These are phyloP conservation scores for Engystomops pustulosus DNA, from an alignment of 2,113 vertebrate genomes.

Conservation along the genomic window DNA sequence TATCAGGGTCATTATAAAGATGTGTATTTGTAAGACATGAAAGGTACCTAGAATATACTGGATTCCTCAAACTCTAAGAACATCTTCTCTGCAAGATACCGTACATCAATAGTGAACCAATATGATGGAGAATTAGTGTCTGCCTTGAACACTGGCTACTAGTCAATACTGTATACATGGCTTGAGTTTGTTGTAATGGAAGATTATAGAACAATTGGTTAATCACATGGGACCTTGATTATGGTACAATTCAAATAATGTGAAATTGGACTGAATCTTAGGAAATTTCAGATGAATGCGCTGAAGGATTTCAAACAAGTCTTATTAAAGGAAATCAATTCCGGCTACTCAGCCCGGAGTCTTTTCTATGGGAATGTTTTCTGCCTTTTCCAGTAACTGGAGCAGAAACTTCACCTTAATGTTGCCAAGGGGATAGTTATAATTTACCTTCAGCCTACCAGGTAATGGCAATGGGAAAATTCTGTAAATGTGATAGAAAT, in stretches of 20 bases:
- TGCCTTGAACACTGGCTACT: background rate
- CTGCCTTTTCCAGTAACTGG: constrained; percentile 68
- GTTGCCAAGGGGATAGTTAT: constrained; percentile 67
- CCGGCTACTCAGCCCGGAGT: constrained; percentile 53
- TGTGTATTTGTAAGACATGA: too few relatives aligned
- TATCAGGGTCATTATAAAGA: too few relatives aligned
- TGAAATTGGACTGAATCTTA: background rate
- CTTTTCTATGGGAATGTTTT: constrained; percentile 69
- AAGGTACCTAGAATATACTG: too few relatives aligned
- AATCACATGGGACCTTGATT: background rate
- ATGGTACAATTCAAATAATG: background rate
- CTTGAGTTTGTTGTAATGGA: background rate
- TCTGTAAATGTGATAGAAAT: background rate
- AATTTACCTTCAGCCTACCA: constrained; percentile 67
- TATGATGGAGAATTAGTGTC: background rate
- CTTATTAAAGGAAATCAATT: constrained; percentile 46
- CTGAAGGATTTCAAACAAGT: constrained; percentile 41
- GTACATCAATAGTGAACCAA: background rate
- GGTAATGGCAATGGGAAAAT: constrained; percentile 40
- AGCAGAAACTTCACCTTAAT: constrained; percentile 70
- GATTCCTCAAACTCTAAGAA: too few relatives aligned
- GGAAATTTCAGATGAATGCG: constrained; percentile 22
- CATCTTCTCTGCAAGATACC: too few relatives aligned
- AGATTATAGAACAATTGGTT: background rate
- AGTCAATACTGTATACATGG: background rate